Percentiles rank a stretch among this genome's conserved stretches.
These are phyloP conservation scores for Spermophilus dauricus DNA, from an alignment of 2,113 vertebrate genomes.

Conservation along the genomic window DNA sequence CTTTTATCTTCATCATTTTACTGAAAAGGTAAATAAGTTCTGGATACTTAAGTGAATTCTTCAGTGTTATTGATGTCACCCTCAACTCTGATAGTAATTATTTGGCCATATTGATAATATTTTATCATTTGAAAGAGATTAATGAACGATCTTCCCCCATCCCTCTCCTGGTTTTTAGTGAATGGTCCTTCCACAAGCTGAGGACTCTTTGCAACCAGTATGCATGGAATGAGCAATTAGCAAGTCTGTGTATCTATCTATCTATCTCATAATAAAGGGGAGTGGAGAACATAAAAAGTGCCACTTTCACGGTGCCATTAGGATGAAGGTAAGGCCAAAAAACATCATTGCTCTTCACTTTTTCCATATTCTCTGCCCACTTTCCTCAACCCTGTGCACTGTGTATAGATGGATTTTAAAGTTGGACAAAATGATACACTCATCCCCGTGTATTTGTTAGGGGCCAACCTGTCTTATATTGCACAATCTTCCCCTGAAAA, in stretches of 20 bases:
- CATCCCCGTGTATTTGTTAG: neutral
- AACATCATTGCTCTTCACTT: neutral
- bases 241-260: too few species aligned
- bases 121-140: neutral
- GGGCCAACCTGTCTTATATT: neutral
- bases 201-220: too few species aligned
- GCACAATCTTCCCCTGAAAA: constrained; percentile 4
- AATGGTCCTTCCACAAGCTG: too few species aligned
- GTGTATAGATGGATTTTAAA: neutral
- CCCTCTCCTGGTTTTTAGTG: too few species aligned
- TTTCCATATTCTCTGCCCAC: neutral
- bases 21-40: neutral
- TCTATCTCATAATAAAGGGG: too few species aligned
- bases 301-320: neutral
- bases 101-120: neutral
- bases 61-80: neutral
- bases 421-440: neutral
- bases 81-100: neutral
- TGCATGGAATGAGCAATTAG: too few species aligned
- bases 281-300: neutral
- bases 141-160: neutral
- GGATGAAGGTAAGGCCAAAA: neutral
- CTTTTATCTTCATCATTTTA: neutral
- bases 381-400: neutral
- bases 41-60: neutral